Base-by-base conservation (phyloP, 2,888 invertebrate genomes). In the Spodoptera littoralis region DNA sequence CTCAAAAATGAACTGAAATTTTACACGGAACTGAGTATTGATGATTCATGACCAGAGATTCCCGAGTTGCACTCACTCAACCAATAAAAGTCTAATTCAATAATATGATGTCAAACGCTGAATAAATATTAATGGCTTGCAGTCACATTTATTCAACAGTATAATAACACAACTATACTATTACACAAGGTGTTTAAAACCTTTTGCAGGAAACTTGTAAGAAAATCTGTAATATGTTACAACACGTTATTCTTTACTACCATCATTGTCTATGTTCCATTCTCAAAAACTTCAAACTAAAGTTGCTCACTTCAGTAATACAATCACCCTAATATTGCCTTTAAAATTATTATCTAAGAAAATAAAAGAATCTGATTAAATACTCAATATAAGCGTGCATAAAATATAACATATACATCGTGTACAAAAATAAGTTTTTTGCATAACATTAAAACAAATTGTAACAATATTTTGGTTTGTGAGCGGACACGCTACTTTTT, bases 391-490 rank as follows among this genome's bases (percentile, higher is more conserved):
- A 57, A 47, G 43, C 50, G 56, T 56, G 46, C 60, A 50, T 59
- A 58, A 61, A 60, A 54, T 61, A 63, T 58, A 58, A 58, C 43
- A 44, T 54, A 60, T 54, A 60, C 42, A 36, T 53, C 36, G 56
- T 56, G 56, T 65, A 54, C 47, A 65, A 61, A 60, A 76, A 76
- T 48, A 58, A 76, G 18, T 6, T 49, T 60, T 59, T 53, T 48
- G 45, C 54, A 51, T 64, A 64, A 54, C 54, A 43, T 58, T 59
- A 58, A 65, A 65, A 56, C 60, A 47, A 71, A 63, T 49, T 43
- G 62, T 65, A 77, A 74, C 64, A 74, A 68, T 60, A 67, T 46
- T 46, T 72, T 57, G 9, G 36, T 36, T 8, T 36, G 36, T 36
- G 6, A 36, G 36, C 9, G 36, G 8, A 36, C 36, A 36, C 36